Percentiles rank a stretch among this genome's conserved stretches.
phyloP scores from a whole-genome alignment of 2,888 invertebrate genomes.

The Diarsia brunnea region DNA sequence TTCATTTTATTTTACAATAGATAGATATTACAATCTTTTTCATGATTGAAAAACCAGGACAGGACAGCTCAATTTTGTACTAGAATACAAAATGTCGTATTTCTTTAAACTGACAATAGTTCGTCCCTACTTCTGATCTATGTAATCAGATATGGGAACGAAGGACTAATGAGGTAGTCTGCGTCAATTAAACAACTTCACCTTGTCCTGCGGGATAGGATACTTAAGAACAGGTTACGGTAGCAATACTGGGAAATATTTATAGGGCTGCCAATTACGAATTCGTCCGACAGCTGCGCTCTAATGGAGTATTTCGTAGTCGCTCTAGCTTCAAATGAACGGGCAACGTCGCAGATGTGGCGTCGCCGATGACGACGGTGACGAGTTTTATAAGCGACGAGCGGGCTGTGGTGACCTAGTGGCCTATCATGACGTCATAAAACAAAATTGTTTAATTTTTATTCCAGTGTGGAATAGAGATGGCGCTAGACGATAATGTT shows the following conservation, averaged over 20 bases:
- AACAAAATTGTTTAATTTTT: too few species aligned
- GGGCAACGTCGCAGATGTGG: conserved; percentile 84
- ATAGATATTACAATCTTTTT: not conserved
- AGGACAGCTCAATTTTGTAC: not conserved
- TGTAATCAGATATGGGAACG: not conserved
- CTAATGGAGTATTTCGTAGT: conserved; percentile 86
- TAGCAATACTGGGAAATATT: conserved; percentile 77
- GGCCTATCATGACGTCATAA: too few species aligned
- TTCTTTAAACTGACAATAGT: not conserved
- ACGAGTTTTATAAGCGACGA: conserved; percentile 43
- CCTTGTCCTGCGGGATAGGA: conserved; percentile 12
- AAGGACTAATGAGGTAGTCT: conserved; percentile 15
- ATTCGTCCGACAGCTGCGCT: conserved; percentile 84
- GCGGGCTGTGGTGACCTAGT: conserved; percentile 30
- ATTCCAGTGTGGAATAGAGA: too few species aligned
- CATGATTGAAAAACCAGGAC: not conserved
- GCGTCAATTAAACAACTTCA: not conserved
- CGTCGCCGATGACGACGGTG: conserved; percentile 63
- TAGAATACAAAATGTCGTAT: not conserved
- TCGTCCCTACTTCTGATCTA: not conserved
- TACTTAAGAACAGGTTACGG: conserved; percentile 64
- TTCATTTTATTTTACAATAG: not conserved
- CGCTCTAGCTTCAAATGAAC: conserved; percentile 87
- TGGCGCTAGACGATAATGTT: too few species aligned
- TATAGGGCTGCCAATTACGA: conserved; percentile 83